Conservation (phyloP, 2,888 invertebrate genomes). For the Eupithecia tripunctaria region DNA sequence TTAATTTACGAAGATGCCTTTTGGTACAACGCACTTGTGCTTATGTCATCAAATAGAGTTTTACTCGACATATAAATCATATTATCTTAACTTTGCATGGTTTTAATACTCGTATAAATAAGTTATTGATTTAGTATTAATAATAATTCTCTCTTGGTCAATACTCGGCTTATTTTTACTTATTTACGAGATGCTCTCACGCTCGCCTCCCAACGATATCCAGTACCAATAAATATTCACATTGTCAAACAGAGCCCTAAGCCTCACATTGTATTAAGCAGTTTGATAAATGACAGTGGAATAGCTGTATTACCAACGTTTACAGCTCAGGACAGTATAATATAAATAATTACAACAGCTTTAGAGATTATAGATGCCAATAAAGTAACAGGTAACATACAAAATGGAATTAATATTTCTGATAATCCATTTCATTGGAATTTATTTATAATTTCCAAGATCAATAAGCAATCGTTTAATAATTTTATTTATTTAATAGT, state of each 20-base stretch:
- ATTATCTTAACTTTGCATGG: not conserved
- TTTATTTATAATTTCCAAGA: not conserved
- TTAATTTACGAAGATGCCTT: not conserved
- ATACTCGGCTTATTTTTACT: not conserved
- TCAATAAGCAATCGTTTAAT: too few species aligned
- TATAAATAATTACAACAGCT: slow-evolving; percentile 23
- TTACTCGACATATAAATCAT: not conserved
- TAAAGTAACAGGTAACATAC: not conserved
- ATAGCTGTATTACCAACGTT: slow-evolving; percentile 53
- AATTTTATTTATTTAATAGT: not conserved
- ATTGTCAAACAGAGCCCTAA: slow-evolving; percentile 25
- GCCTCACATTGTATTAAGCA: slow-evolving; percentile 42
- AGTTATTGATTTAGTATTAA: not conserved
- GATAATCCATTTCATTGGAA: not conserved
- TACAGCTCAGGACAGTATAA: slow-evolving; percentile 20
- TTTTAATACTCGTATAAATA: not conserved
- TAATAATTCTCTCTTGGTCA: not conserved
- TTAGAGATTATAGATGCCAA: not conserved
- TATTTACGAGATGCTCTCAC: slow-evolving; percentile 12
- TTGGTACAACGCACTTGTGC: not conserved
- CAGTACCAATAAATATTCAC: slow-evolving; percentile 24
- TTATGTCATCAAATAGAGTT: not conserved
- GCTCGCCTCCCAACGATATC: slow-evolving; percentile 14
- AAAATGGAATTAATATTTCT: not conserved
- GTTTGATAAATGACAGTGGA: slow-evolving; percentile 56